phyloP scores from a whole-genome alignment of 2,797 vertebrate genomes.

The Sebastes kiyomatsui region DNA sequence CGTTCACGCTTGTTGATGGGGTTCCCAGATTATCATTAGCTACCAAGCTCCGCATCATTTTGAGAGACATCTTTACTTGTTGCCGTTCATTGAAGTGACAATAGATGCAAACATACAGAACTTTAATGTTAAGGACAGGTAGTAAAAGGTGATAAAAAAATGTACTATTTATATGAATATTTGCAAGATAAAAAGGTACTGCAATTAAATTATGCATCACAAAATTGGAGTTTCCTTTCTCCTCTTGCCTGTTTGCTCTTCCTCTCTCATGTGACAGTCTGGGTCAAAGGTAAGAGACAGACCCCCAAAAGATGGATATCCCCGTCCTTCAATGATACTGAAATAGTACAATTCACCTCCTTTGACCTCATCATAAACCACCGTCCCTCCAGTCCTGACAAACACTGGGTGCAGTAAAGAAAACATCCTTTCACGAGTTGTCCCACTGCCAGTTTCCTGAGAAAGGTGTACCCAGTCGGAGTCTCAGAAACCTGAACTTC shows the following conservation, averaged over 20 bases:
- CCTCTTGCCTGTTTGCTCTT: constrained; percentile 11
- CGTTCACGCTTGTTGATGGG: constrained; percentile 50
- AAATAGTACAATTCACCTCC: constrained; percentile 65
- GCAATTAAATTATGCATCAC: constrained; percentile 8
- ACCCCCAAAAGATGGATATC: constrained; percentile 43
- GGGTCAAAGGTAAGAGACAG: constrained; percentile 65
- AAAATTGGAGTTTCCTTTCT: constrained; percentile 45
- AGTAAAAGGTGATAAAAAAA: background rate
- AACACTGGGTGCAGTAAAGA: constrained; percentile 76
- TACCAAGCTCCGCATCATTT: background rate
- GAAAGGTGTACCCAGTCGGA: constrained; percentile 61
- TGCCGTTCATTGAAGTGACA: background rate
- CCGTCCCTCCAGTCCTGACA: constrained; percentile 65
- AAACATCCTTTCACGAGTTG: constrained; percentile 77
- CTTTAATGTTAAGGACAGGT: background rate
- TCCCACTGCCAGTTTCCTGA: constrained; percentile 73
- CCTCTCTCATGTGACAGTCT: constrained; percentile 44
- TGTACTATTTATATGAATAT: background rate
- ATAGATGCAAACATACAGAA: background rate
- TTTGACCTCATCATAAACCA: constrained; percentile 59
- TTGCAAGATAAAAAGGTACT: background rate
- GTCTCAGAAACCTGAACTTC: constrained; percentile 67
- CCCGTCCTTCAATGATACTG: constrained; percentile 48
- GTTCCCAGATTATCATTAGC: constrained; percentile 57
- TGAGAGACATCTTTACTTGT: background rate